Conservation (phyloP, 2,797 vertebrate species). For the Gastrophryne carolinensis region DNA sequence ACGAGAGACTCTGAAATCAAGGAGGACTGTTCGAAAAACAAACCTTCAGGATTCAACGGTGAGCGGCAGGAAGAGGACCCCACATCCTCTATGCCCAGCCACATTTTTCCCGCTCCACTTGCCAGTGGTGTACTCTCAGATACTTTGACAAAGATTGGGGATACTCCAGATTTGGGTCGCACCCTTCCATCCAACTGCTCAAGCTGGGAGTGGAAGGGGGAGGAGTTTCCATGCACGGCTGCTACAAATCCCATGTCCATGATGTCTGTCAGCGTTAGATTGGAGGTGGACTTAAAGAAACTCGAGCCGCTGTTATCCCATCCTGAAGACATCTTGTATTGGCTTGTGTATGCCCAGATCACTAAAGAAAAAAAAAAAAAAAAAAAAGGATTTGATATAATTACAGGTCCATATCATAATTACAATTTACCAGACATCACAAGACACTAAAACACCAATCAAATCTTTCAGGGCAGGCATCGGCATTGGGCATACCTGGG, state of each 20-base stretch:
- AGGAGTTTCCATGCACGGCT: background rate
- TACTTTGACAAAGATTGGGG: slow-evolving; percentile 25
- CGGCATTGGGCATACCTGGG: too few relatives aligned
- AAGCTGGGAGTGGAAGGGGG: slow-evolving; percentile 10
- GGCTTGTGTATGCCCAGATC: too few relatives aligned
- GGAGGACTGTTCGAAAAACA: slow-evolving; percentile 44
- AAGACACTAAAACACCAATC: too few relatives aligned
- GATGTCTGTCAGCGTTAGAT: slow-evolving; percentile 54
- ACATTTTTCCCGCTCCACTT: slow-evolving; percentile 19
- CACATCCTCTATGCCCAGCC: slow-evolving; percentile 46
- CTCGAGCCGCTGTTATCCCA: slow-evolving; percentile 15
- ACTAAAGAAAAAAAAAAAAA: background rate
- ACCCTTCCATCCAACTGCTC: slow-evolving; percentile 28
- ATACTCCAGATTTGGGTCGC: background rate
- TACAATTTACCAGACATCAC: too few relatives aligned
- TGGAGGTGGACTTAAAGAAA: slow-evolving; percentile 11
- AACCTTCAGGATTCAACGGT: slow-evolving; percentile 16
- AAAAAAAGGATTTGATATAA: too few relatives aligned
- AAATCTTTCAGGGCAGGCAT: too few relatives aligned
- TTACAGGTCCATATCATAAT: too few relatives aligned
- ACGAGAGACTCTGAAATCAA: slow-evolving; percentile 41
- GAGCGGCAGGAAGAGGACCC: slow-evolving; percentile 41
- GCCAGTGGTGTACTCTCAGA: background rate
- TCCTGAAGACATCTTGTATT: slow-evolving; percentile 52
- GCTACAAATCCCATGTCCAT: slow-evolving; percentile 59